phyloP scores from a whole-genome alignment of 1,140 invertebrate species.

The Leptinotarsa defecta region DNA sequence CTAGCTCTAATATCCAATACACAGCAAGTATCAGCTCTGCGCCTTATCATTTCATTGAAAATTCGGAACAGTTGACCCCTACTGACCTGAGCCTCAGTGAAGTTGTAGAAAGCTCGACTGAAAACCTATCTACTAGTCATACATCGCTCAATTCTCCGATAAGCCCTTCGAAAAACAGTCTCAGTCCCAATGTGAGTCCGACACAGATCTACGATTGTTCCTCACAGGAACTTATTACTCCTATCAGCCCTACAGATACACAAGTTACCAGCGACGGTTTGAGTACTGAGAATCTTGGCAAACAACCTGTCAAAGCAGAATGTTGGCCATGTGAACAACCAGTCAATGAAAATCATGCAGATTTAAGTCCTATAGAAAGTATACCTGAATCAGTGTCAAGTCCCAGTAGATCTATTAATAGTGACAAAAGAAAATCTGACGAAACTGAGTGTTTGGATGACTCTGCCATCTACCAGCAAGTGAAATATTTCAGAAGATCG shows the following conservation, averaged over 20 bases:
- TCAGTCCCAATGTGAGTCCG: conserved; percentile 50
- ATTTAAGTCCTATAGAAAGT: conserved; percentile 45
- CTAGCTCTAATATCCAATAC: conserved; percentile 46
- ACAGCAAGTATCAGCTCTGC: conserved; percentile 43
- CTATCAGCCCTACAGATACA: conserved; percentile 24
- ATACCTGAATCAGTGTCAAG: conserved; percentile 20
- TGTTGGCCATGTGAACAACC: conserved; percentile 16
- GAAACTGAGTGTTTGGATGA: conserved; percentile 53
- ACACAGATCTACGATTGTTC: conserved; percentile 31
- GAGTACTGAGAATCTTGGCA: conserved; percentile 32
- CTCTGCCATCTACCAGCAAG: conserved; percentile 72
- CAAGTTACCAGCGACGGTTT: conserved; percentile 35
- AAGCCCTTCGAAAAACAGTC: conserved; percentile 47
- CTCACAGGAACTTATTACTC: conserved; percentile 31
- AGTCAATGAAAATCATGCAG: conserved; percentile 45
- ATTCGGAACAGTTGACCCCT: conserved; percentile 40
- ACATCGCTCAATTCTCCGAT: conserved; percentile 45
- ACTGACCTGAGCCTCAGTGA: conserved; percentile 50
- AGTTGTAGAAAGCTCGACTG: conserved; percentile 47
- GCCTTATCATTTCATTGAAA: conserved; percentile 45
- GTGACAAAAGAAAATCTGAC: conserved; percentile 53
- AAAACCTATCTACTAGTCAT: conserved; percentile 47
- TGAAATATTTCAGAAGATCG: conserved; percentile 73
- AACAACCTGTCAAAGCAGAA: conserved; percentile 17
- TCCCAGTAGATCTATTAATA: conserved; percentile 31